Percentiles rank a stretch among this genome's conserved stretches.
Evolutionary conservation across 2,113 vertebrate species (phyloP).

Genomic region (Sardina pilchardus): DNA sequence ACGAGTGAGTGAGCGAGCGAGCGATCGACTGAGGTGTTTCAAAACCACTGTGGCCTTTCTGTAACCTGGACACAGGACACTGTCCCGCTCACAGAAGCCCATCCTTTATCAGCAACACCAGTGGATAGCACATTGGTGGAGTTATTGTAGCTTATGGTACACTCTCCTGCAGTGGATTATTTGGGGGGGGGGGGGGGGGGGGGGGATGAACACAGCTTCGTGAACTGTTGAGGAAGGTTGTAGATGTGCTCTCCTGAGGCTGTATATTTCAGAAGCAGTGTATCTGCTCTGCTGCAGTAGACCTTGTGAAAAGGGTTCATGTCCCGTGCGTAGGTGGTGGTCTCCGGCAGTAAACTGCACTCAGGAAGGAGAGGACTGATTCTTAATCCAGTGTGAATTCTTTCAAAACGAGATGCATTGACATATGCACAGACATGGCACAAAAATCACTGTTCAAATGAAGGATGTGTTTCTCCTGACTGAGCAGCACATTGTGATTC

Average conservation of each 20-base stretch:
- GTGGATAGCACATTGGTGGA: neutral
- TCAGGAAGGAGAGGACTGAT: neutral
- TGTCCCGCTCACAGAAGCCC: neutral
- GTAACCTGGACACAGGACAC: neutral
- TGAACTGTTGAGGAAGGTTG: neutral
- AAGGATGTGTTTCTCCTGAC: neutral
- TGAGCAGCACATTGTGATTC: neutral
- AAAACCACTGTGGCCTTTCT: conserved; percentile 14
- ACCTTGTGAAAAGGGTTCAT: neutral
- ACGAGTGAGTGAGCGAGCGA: neutral
- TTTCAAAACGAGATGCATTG: neutral
- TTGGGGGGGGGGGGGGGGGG: neutral
- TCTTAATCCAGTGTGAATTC: neutral
- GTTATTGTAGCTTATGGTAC: neutral
- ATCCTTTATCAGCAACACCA: neutral
- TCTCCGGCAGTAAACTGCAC: neutral
- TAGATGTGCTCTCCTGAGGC: neutral
- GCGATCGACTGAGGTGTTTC: neutral
- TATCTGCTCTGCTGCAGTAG: neutral
- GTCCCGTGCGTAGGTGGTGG: neutral
- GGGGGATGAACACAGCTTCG: neutral
- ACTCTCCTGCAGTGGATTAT: neutral
- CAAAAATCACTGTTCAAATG: conserved; percentile 16
- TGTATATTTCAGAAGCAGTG: neutral
- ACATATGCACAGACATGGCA: neutral